Evolutionary conservation across 2,797 vertebrate species (phyloP).

Genomic region (Hydrocynus forskahlii): DNA sequence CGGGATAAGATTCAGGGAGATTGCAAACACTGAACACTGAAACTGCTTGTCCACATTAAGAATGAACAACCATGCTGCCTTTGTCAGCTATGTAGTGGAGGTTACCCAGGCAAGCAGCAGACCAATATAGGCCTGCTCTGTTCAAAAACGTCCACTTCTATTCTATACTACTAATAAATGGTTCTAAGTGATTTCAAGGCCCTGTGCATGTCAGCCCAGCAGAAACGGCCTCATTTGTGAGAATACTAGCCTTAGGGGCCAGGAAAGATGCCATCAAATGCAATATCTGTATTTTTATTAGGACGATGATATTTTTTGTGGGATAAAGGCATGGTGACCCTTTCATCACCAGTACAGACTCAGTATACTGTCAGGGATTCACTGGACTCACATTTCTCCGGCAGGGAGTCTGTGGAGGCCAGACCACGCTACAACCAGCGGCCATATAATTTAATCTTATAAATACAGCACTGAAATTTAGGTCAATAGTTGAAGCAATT

Average conservation of each 20-base stretch:
- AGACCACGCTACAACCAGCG: constrained; percentile 21
- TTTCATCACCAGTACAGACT: too few relatives aligned
- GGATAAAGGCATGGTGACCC: too few relatives aligned
- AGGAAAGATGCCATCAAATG: too few relatives aligned
- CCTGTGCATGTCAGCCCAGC: background rate
- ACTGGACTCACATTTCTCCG: too few relatives aligned
- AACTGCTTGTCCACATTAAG: background rate
- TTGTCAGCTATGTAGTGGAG: background rate
- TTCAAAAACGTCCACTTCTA: background rate
- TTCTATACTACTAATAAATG: background rate
- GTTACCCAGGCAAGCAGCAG: background rate
- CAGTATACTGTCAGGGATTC: too few relatives aligned
- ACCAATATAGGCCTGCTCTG: background rate
- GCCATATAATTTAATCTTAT: constrained; percentile 52
- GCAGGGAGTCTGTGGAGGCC: background rate
- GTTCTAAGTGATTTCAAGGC: background rate
- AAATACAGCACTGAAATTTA: constrained; percentile 63
- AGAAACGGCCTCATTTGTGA: constrained; percentile 3
- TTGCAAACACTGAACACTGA: background rate
- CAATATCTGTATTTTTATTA: too few relatives aligned
- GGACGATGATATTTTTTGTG: too few relatives aligned
- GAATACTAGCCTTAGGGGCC: background rate
- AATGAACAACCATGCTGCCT: background rate
- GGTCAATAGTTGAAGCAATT: constrained; percentile 65
- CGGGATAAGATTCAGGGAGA: background rate